These are phyloP conservation scores for Drosophila novamexicana DNA, from an alignment of 1,140 invertebrate genomes.

Conservation along the genomic window DNA sequence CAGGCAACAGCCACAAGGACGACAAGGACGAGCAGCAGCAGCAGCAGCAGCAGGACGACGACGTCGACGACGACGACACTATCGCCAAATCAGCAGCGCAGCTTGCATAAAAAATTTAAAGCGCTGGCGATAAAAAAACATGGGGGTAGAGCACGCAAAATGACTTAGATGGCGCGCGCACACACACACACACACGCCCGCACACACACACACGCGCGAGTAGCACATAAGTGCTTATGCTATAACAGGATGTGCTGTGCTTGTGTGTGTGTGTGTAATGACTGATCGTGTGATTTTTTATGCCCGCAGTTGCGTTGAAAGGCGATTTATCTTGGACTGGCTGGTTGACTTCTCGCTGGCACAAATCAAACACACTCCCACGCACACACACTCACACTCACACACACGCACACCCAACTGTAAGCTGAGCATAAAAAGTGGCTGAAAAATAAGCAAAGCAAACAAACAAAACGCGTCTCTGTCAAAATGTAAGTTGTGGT, in stretches of 20 bases:
- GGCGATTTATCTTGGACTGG: conserved; percentile 81
- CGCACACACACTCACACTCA: conserved; percentile 42
- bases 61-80: conserved; percentile 61
- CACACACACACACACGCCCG: not conserved
- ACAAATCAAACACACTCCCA: conserved; percentile 25
- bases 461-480: conserved; percentile 55
- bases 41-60: no score
- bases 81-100: conserved; percentile 77
- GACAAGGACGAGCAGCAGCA: no score
- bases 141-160: conserved; percentile 51
- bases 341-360: conserved; percentile 60
- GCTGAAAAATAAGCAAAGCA: conserved; percentile 63
- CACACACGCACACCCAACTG: conserved; percentile 4
- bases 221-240: conserved; percentile 72
- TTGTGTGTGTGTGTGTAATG: conserved; percentile 62
- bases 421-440: conserved; percentile 65
- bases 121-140: conserved; percentile 69
- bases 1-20: conserved; percentile 39
- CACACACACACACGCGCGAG: conserved; percentile 11
- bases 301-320: conserved; percentile 74
- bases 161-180: conserved; percentile 56
- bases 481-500: conserved; percentile 79
- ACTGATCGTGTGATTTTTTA: conserved; percentile 84
- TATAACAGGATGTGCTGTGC: conserved; percentile 47
- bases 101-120: conserved; percentile 80